Evolutionary conservation across 2,113 vertebrate species (phyloP).

Genomic region (Ondatra zibethicus): DNA sequence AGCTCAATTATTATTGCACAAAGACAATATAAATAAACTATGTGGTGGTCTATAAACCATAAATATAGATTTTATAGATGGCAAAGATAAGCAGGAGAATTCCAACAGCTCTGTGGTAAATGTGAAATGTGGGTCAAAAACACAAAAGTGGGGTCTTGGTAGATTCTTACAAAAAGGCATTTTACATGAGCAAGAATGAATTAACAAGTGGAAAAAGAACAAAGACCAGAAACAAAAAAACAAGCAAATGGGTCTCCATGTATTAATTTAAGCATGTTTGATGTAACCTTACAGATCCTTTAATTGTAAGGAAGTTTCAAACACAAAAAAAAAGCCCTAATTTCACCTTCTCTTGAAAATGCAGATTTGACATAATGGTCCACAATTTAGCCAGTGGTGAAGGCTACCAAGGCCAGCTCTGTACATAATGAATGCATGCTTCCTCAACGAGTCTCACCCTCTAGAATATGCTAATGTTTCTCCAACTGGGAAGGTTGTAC

Average conservation of each 20-base stretch:
- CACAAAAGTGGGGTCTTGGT: neutral
- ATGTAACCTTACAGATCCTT: neutral
- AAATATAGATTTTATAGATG: conserved; percentile 24
- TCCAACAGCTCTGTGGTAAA: neutral
- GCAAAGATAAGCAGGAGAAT: neutral
- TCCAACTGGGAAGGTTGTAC: neutral
- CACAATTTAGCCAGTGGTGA: neutral
- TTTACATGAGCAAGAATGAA: neutral
- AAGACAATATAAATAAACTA: neutral
- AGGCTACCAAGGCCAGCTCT: neutral
- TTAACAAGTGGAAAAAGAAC: neutral
- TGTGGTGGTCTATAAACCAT: neutral
- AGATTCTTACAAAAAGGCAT: neutral
- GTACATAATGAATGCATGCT: neutral
- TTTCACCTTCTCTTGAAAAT: neutral
- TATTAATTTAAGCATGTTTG: neutral
- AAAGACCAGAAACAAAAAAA: neutral
- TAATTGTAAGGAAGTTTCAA: neutral
- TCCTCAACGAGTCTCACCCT: neutral
- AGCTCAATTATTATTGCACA: neutral
- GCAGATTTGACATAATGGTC: neutral
- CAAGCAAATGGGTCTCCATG: neutral
- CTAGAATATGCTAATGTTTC: neutral
- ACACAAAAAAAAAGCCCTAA: neutral
- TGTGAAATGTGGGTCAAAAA: neutral